Base-by-base conservation (phyloP, 1,140 invertebrate genomes). In the Heliconius himera region DNA sequence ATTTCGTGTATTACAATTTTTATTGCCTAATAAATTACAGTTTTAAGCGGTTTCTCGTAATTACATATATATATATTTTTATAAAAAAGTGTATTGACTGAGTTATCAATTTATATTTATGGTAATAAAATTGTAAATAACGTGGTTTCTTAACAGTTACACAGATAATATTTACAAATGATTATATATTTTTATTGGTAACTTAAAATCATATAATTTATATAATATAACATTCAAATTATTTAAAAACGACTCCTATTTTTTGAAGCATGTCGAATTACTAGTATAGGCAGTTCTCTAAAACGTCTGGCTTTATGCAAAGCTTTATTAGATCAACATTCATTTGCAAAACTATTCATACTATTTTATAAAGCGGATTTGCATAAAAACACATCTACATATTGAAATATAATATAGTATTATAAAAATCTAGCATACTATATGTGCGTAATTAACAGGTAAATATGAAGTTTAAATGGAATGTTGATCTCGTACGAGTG, bases 251-350 rank as follows among this genome's bases (percentile, higher is more conserved):
- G 20, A 38, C 36, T 33, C 18, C 6, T 20, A 72, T 72, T 41
- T 38, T 72, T 41, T 38, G 33, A 72, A 72, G 70, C 29, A 72
- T 36, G 70, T 72, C n/a, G 33, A 72, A 38, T 41, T 33, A 72
- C 70, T 72, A 72, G 70, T 72, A 41, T 72, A 72, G 70, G 70
- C 70, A 36, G 70, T 18, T 36, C 70, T 70, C 70, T 72, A 72
- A 20, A 38, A 38, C 29, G 29, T 41, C 70, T 72, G 70, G 70
- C 70, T 72, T 72, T 72, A 72, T 72, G 70, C 70, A 72, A 70
- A 77, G 76, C 70, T 78, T 38, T 60, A 74, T 73, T 60, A 70
- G 77, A 74, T 78, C 77, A 78, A 78, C 77, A 78, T 78, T 78
- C 77, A 74, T n/a, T 74, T 60, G 26, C 41, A 33, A 77, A 33